phyloP scores from a whole-genome alignment of 1,140 invertebrate genomes.

The Drosophila arizonae region DNA sequence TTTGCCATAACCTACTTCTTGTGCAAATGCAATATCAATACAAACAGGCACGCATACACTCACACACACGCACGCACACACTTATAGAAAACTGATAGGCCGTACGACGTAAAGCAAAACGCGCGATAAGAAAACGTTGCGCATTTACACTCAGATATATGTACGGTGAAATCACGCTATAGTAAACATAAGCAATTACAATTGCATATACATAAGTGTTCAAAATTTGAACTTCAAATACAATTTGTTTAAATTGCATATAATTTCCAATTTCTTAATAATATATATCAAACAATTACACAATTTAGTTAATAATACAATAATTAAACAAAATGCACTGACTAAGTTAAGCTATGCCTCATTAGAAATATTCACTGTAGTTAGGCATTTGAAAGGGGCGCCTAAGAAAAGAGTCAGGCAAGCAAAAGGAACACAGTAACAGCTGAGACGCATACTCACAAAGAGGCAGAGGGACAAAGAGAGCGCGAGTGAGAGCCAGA shows the following conservation, averaged over 20 bases:
- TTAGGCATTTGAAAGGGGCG: conserved; percentile 13
- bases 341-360: background rate
- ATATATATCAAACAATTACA: background rate
- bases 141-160: conserved; percentile 54
- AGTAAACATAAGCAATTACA: background rate
- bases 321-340: background rate
- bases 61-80: conserved; percentile 28
- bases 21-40: conserved; percentile 64
- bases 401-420: conserved; percentile 66
- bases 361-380: background rate
- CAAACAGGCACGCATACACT: conserved; percentile 15
- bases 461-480: background rate
- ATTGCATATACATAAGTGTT: background rate
- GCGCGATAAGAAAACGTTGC: conserved; percentile 74
- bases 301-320: too few species aligned
- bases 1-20: conserved; percentile 76
- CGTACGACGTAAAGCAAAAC: conserved; percentile 42
- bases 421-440: conserved; percentile 27
- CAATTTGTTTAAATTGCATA: background rate
- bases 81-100: conserved; percentile 53
- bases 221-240: too few species aligned
- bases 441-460: conserved; percentile 1
- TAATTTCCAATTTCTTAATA: background rate
- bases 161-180: background rate
- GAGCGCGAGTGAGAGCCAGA: background rate